Conservation (phyloP, 2,888 invertebrate species). For the Amitus sp. region DNA sequence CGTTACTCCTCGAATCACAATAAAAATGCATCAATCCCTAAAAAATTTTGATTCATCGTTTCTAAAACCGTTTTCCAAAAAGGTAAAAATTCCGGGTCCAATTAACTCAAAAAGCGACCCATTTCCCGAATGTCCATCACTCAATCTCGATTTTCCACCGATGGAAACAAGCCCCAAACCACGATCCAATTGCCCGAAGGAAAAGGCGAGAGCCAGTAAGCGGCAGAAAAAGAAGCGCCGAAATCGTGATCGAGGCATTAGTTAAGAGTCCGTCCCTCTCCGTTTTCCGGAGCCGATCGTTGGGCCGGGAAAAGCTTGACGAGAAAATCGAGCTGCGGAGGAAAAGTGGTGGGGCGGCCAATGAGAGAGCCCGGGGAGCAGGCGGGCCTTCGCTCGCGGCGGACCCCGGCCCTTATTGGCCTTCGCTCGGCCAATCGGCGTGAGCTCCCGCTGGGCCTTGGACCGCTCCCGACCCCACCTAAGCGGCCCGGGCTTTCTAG, state of each 20-base stretch:
- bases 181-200: not conserved
- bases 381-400: conserved; percentile 21
- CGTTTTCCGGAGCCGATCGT: conserved; percentile 13
- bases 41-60: no score
- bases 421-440: conserved; percentile 31
- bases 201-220: not conserved
- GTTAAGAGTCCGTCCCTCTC: conserved; percentile 16
- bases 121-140: no score
- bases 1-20: no score
- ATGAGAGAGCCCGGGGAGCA: conserved; percentile 35
- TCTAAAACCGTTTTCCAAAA: no score
- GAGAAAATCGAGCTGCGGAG: conserved; percentile 25
- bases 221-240: not conserved
- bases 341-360: conserved; percentile 38
- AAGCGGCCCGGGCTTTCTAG: conserved; percentile 54
- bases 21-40: no score
- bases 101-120: no score
- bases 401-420: conserved; percentile 29
- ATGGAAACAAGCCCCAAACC: not conserved
- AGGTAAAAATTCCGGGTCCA: no score
- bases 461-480: conserved; percentile 47
- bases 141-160: no score
- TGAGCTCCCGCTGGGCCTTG: conserved; percentile 39
- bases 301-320: not conserved
- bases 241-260: conserved; percentile 25